Conservation (phyloP, 1,140 invertebrate species). For the Oscheius sp. region DNA sequence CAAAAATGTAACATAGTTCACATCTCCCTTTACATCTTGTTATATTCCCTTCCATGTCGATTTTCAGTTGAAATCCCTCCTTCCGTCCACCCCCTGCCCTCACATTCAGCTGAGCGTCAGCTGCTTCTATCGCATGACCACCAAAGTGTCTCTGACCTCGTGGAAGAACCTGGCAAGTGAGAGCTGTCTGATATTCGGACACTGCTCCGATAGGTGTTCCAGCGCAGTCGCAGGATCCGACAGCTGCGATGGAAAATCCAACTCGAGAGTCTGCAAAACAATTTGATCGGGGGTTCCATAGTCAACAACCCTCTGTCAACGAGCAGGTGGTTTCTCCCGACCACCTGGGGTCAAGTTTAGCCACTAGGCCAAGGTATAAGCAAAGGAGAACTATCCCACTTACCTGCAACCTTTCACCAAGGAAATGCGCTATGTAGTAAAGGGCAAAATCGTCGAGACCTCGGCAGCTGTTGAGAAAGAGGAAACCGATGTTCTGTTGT, state of each 20-base stretch:
- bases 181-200: slow-evolving; percentile 56
- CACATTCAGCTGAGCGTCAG: not conserved
- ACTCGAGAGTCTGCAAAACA: slow-evolving; percentile 42
- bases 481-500: slow-evolving; percentile 48
- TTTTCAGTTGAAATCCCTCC: too few relatives aligned
- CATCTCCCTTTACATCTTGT: too few relatives aligned
- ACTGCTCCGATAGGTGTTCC: slow-evolving; percentile 47
- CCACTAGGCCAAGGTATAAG: not conserved
- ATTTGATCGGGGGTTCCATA: not conserved
- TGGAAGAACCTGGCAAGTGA: slow-evolving; percentile 59
- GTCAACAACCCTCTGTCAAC: not conserved
- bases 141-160: slow-evolving; percentile 18
- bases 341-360: too few relatives aligned
- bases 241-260: slow-evolving; percentile 52
- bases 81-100: too few relatives aligned
- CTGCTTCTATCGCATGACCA: not conserved
- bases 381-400: not conserved
- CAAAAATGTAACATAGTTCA: too few relatives aligned
- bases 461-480: slow-evolving; percentile 55
- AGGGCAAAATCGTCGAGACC: slow-evolving; percentile 55
- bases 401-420: slow-evolving; percentile 49
- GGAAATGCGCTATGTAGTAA: slow-evolving; percentile 55
- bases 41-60: too few relatives aligned
- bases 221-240: slow-evolving; percentile 50
- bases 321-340: too few relatives aligned